Evolutionary conservation across 1,140 invertebrate species (phyloP).

Genomic region (Metopolophium dirhodum): DNA sequence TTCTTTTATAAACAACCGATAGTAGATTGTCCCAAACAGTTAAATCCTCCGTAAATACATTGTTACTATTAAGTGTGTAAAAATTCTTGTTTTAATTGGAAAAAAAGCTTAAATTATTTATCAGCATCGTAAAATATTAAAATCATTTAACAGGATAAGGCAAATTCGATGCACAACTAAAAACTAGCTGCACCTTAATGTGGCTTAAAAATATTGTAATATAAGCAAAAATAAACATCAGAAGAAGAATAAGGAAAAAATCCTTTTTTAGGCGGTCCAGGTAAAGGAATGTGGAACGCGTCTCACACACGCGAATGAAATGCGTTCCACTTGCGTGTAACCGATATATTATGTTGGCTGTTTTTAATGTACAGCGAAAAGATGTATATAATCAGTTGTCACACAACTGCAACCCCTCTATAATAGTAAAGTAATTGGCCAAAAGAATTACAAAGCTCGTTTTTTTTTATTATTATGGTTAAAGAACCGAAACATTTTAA

Average conservation of each 20-base stretch:
- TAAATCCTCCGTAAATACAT: neutral
- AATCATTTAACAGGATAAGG: neutral
- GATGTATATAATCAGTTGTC: neutral
- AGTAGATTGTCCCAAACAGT: neutral
- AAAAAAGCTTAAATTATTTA: neutral
- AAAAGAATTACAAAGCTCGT: neutral
- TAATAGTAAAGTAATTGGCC: neutral
- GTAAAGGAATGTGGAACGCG: neutral
- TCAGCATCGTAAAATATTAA: neutral
- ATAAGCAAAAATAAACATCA: neutral
- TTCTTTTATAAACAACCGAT: neutral
- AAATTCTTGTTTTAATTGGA: neutral
- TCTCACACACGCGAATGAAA: neutral
- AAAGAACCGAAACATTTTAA: neutral
- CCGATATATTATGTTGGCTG: neutral
- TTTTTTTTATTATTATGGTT: neutral
- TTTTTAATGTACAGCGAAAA: neutral
- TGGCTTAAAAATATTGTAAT: neutral
- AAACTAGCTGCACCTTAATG: neutral
- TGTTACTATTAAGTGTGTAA: neutral
- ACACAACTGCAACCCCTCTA: neutral
- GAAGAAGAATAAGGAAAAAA: neutral
- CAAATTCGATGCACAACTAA: neutral
- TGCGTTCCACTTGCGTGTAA: neutral
- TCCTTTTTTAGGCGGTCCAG: neutral